phyloP scores from a whole-genome alignment of 2,113 vertebrate genomes.

The Pyrgilauda ruficollis region DNA sequence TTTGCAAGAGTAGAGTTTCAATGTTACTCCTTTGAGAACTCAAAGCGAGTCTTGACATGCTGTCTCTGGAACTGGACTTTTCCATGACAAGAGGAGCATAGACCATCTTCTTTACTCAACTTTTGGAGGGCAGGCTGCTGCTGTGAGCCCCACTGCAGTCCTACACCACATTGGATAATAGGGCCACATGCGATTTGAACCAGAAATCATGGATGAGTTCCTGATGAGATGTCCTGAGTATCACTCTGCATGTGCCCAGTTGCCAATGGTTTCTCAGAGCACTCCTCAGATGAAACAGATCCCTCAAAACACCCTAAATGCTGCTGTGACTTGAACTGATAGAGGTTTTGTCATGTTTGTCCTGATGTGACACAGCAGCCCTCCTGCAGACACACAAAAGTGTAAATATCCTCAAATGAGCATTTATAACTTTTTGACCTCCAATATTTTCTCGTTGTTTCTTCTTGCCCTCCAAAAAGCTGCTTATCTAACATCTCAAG shows the following conservation, averaged over 20 bases:
- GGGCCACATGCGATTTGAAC: neutral
- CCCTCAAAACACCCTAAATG: neutral
- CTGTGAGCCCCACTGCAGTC: neutral
- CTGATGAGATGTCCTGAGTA: neutral
- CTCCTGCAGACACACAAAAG: slow-evolving; percentile 20
- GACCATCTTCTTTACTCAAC: neutral
- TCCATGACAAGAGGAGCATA: neutral
- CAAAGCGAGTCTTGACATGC: neutral
- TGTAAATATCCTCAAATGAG: slow-evolving; percentile 17
- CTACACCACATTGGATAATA: neutral
- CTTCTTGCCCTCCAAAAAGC: slow-evolving; percentile 9
- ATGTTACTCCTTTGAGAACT: neutral
- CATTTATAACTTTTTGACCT: slow-evolving; percentile 32
- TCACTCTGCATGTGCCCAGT: neutral
- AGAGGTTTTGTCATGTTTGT: neutral
- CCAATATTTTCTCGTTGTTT: slow-evolving; percentile 32
- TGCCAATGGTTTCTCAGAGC: neutral
- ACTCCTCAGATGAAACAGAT: neutral
- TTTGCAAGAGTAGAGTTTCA: neutral
- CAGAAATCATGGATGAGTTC: neutral
- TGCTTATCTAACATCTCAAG: slow-evolving; percentile 50
- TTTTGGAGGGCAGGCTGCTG: neutral
- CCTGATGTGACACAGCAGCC: neutral
- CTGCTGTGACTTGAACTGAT: neutral
- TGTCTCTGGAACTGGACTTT: neutral